phyloP scores from a whole-genome alignment of 2,888 invertebrate genomes.

The Hecatera dysodea region DNA sequence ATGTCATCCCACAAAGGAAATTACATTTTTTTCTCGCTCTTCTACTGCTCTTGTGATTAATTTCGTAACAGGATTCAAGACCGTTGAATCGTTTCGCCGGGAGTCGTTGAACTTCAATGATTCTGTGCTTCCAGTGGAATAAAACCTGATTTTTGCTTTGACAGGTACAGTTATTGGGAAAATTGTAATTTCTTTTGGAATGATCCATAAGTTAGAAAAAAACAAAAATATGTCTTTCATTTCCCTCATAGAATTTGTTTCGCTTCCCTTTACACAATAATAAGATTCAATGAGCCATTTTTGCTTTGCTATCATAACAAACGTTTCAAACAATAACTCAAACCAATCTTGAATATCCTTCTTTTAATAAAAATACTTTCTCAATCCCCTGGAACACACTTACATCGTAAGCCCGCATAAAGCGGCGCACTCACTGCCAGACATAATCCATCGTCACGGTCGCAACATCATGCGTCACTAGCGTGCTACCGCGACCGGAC shows the following conservation, averaged over 20 bases:
- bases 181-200: no score
- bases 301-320: background rate
- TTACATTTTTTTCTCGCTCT: background rate
- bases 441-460: slow-evolving; percentile 37
- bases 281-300: background rate
- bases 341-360: slow-evolving; percentile 7
- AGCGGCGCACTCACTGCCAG: slow-evolving; percentile 47
- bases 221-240: no score
- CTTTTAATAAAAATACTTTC: slow-evolving; percentile 4
- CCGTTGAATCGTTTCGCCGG: background rate
- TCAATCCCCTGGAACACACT: slow-evolving; percentile 1
- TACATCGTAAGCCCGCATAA: slow-evolving; percentile 30
- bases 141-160: no score
- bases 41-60: no score
- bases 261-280: no score
- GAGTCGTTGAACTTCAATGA: background rate
- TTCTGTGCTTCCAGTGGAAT: no score
- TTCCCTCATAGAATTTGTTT: no score
- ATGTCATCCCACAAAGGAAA: background rate
- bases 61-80: background rate
- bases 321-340: background rate
- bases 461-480: slow-evolving; percentile 7
- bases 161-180: no score
- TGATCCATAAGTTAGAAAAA: no score
- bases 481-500: slow-evolving; percentile 38